phyloP scores from a whole-genome alignment of 2,888 invertebrate genomes.

The Drosophila tripunctata region DNA sequence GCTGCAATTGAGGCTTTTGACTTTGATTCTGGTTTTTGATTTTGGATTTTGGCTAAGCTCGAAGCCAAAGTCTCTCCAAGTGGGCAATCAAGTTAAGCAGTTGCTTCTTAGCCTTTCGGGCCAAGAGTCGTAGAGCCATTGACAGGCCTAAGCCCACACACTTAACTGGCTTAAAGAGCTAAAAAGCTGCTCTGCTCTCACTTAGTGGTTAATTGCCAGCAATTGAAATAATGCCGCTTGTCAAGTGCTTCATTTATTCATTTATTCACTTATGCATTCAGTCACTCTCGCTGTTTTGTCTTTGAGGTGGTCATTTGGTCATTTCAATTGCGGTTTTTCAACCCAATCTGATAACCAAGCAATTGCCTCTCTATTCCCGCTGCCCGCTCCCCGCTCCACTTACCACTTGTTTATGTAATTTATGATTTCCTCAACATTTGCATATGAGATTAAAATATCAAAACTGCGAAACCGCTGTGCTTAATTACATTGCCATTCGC shows the following conservation, averaged over 20 bases:
- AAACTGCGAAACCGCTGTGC: conserved; percentile 52
- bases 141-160: conserved; percentile 38
- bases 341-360: conserved; percentile 14
- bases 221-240: conserved; percentile 51
- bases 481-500: conserved; percentile 63
- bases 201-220: conserved; percentile 47
- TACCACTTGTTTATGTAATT: conserved; percentile 50
- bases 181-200: conserved; percentile 8
- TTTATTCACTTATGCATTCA: conserved; percentile 15
- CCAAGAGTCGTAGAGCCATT: conserved; percentile 7
- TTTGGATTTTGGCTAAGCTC: conserved; percentile 21
- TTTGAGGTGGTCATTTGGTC: conserved; percentile 32
- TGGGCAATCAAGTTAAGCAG: conserved; percentile 36
- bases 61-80: conserved; percentile 14
- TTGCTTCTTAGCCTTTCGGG: conserved; percentile 13
- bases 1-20: conserved; percentile 8
- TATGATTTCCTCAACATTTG: conserved; percentile 73
- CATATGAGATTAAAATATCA: conserved; percentile 73
- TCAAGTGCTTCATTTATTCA: conserved; percentile 46
- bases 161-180: conserved; percentile 30
- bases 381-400: not conserved
- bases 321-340: conserved; percentile 51
- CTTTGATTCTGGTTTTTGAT: not conserved
- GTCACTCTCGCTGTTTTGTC: conserved; percentile 6
- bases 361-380: not conserved